A percentile compares a stretch with the other conserved stretches of the same genome.
These are phyloP conservation scores for Adrianichthys oophorus DNA, from an alignment of 2,797 vertebrate genomes.

Conservation along the genomic window DNA sequence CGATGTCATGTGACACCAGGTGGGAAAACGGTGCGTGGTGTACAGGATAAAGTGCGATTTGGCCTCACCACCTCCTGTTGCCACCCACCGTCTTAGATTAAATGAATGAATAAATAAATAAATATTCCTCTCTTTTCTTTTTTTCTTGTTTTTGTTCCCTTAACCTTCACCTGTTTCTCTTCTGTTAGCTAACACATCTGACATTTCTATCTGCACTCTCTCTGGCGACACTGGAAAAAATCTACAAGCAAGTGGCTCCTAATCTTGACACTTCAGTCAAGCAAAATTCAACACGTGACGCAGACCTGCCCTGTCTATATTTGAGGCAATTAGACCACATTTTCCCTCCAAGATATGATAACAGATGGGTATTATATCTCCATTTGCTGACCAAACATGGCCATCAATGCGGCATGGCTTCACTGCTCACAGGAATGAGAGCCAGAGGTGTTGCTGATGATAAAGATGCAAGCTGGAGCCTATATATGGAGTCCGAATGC, in stretches of 20 bases:
- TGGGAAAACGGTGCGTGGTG: constrained; percentile 43
- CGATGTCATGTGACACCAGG: constrained; percentile 67
- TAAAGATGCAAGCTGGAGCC: constrained; percentile 64
- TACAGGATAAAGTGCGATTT: constrained; percentile 40
- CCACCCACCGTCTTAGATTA: not conserved
- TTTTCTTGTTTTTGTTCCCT: not conserved
- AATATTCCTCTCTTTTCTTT: constrained; percentile 8
- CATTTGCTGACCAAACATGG: constrained; percentile 81
- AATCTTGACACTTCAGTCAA: constrained; percentile 76
- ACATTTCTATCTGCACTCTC: constrained; percentile 35
- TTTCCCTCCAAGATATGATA: constrained; percentile 78
- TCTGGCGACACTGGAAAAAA: constrained; percentile 60
- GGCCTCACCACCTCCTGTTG: constrained; percentile 16
- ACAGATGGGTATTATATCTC: constrained; percentile 79
- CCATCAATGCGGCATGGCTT: constrained; percentile 75
- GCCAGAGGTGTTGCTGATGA: constrained; percentile 73
- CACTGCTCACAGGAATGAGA: constrained; percentile 46
- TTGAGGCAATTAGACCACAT: constrained; percentile 79
- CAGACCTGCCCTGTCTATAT: constrained; percentile 69
- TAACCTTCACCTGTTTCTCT: not conserved
- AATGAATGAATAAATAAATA: constrained; percentile 11
- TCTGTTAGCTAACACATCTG: constrained; percentile 9
- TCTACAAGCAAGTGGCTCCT: constrained; percentile 67
- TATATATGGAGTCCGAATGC: constrained; percentile 69
- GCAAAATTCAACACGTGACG: constrained; percentile 66